Evolutionary conservation across 2,113 vertebrate genomes (phyloP).

Genomic region (Campylorhamphus procurvoides): DNA sequence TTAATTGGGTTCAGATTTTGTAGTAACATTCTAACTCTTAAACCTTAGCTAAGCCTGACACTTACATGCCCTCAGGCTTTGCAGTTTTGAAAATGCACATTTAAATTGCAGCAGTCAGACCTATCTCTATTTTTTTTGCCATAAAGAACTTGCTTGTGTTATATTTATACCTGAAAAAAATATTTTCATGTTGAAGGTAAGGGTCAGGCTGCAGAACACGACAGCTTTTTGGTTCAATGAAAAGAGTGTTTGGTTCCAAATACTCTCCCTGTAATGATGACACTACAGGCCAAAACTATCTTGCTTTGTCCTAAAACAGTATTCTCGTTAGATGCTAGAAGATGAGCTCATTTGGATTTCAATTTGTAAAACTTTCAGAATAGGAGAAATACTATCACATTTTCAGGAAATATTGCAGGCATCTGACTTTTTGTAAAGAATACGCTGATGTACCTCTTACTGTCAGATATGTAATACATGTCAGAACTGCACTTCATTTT

Average conservation of each 20-base stretch:
- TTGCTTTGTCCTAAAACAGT: neutral
- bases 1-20: neutral
- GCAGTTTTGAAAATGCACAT: neutral
- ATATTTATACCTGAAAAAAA: constrained; percentile 17
- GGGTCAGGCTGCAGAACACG: neutral
- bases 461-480: neutral
- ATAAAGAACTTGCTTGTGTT: neutral
- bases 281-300: neutral
- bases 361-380: neutral
- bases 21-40: neutral
- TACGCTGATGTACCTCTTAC: neutral
- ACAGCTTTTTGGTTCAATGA: neutral
- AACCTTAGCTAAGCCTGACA: neutral
- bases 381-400: neutral
- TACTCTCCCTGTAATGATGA: neutral
- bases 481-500: neutral
- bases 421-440: neutral
- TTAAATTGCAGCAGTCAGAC: neutral
- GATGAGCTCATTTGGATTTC: neutral
- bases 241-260: neutral
- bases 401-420: neutral
- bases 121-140: neutral
- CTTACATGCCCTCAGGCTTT: neutral
- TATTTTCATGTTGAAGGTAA: neutral
- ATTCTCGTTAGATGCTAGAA: neutral